Conservation (phyloP, 2,888 invertebrate species). For the Pasiphila rectangulata region DNA sequence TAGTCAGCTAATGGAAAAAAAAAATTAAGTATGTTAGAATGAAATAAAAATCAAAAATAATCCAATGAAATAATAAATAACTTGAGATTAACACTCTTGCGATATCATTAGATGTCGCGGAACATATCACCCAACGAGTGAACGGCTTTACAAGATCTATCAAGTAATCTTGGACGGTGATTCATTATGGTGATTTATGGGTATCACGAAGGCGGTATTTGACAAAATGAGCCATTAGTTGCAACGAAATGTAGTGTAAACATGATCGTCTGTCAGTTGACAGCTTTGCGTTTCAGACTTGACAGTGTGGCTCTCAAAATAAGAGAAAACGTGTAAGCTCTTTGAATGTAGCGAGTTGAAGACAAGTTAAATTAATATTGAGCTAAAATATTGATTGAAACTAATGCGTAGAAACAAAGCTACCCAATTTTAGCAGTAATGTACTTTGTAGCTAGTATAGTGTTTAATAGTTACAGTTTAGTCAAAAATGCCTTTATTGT, state of each 20-base stretch:
- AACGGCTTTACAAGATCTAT: constrained; percentile 53
- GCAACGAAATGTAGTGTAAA: constrained; percentile 61
- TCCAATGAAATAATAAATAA: too few species aligned
- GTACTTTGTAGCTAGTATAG: too few species aligned
- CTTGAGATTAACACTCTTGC: too few species aligned
- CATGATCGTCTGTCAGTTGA: constrained; percentile 50
- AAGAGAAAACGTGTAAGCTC: not conserved
- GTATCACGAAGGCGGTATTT: constrained; percentile 47
- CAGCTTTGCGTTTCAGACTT: constrained; percentile 13
- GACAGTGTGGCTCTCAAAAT: constrained; percentile 25
- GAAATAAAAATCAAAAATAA: too few species aligned
- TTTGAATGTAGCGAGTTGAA: not conserved
- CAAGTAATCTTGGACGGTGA: constrained; percentile 60
- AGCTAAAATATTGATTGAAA: not conserved
- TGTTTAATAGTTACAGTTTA: too few species aligned
- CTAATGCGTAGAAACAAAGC: not conserved
- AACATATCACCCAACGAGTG: constrained; percentile 2
- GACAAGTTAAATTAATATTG: not conserved
- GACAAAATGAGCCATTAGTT: constrained; percentile 67
- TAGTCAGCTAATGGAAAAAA: too few species aligned
- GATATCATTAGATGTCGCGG: not conserved
- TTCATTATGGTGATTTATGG: constrained; percentile 66
- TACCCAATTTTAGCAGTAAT: too few species aligned
- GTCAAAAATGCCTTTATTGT: too few species aligned
- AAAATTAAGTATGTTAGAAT: too few species aligned